phyloP scores from a whole-genome alignment of 2,113 vertebrate genomes.

The Oncorhynchus mykiss region DNA sequence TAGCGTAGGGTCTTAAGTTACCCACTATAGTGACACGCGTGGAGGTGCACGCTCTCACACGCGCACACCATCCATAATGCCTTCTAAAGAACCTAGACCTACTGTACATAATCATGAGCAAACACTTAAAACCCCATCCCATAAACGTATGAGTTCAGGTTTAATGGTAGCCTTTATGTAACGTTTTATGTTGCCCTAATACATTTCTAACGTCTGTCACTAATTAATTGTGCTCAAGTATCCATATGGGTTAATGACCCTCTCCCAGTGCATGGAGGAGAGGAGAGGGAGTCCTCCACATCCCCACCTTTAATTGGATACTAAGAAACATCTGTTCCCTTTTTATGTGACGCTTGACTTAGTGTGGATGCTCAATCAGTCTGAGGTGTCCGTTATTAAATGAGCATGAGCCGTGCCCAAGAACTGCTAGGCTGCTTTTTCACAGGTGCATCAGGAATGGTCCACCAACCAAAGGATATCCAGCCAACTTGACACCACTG shows the following conservation, averaged over 20 bases:
- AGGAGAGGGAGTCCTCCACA: constrained; percentile 38
- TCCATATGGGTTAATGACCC: constrained; percentile 55
- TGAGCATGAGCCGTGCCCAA: constrained; percentile 14
- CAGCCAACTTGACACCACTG: no score
- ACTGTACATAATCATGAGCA: not conserved
- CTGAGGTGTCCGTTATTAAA: constrained; percentile 42
- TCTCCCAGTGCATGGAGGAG: constrained; percentile 47
- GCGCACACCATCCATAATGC: not conserved
- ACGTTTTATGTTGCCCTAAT: constrained; percentile 20
- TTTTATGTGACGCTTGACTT: constrained; percentile 56
- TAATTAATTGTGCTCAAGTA: constrained; percentile 56
- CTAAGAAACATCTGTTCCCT: constrained; percentile 67
- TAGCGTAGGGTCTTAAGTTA: constrained; percentile 36
- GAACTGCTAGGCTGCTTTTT: constrained; percentile 10
- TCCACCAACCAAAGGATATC: no score
- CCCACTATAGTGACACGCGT: not conserved
- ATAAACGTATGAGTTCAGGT: not conserved
- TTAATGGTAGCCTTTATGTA: constrained; percentile 14
- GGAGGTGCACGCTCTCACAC: not conserved
- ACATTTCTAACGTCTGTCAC: constrained; percentile 47
- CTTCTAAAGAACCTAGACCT: constrained; percentile 3
- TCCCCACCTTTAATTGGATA: constrained; percentile 63
- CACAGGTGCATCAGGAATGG: not conserved
- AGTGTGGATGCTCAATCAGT: constrained; percentile 39
- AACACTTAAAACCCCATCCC: not conserved